A percentile compares a stretch with the other conserved stretches of the same genome.
phyloP scores from a whole-genome alignment of 2,797 vertebrate species.

The Brotula barbata region DNA sequence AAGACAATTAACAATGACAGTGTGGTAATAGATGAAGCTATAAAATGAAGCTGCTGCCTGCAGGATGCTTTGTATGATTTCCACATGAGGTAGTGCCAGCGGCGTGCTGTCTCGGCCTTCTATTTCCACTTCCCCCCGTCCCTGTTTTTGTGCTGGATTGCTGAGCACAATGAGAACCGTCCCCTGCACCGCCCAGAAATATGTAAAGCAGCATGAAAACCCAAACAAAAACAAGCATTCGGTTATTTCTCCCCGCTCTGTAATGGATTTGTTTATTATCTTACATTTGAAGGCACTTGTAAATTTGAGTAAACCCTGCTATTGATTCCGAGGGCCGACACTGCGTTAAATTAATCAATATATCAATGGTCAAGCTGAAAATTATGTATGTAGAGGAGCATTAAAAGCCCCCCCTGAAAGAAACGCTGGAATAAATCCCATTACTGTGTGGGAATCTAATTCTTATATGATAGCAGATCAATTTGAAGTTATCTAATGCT shows the following conservation, averaged over 20 bases:
- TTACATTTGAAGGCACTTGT: constrained; percentile 60
- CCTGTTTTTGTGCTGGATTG: constrained; percentile 21
- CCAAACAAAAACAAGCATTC: not conserved
- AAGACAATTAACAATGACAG: constrained; percentile 99
- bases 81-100: constrained; percentile 94
- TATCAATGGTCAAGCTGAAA: constrained; percentile 48
- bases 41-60: constrained; percentile 98
- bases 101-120: constrained; percentile 87
- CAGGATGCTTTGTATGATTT: constrained; percentile 99
- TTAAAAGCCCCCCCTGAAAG: constrained; percentile 25
- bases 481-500: constrained; percentile 3
- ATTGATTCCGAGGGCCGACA: constrained; percentile 61
- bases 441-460: constrained; percentile 11
- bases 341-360: constrained; percentile 63
- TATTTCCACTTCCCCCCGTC: constrained; percentile 81
- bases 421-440: constrained; percentile 26
- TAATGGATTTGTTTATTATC: constrained; percentile 65
- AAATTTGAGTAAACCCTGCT: constrained; percentile 60
- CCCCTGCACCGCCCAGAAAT: constrained; percentile 7
- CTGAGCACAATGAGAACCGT: not conserved
- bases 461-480: not conserved
- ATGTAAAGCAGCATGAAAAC: constrained; percentile 16
- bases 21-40: constrained; percentile 99
- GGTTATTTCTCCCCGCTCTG: constrained; percentile 17
- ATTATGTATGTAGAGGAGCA: constrained; percentile 25